Evolutionary conservation across 2,888 invertebrate species (phyloP).

Genomic region (Latheticus oryzae): DNA sequence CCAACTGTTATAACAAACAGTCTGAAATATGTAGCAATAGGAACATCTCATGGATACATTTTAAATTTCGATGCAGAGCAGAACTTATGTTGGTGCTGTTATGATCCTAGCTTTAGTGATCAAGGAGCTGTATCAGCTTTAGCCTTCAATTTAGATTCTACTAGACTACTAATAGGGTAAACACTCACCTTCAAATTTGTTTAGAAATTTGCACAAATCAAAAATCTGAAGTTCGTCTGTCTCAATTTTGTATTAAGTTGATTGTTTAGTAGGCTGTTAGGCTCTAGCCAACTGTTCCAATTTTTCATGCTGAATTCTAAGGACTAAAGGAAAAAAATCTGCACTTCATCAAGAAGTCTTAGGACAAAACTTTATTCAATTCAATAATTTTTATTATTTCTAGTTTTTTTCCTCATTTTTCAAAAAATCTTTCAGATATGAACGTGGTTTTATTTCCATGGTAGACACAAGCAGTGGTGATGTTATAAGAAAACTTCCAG

Average conservation of each 20-base stretch:
- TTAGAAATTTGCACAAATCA: no score
- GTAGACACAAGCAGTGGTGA: constrained; percentile 87
- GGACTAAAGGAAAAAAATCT: no score
- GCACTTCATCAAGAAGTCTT: no score
- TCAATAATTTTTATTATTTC: no score
- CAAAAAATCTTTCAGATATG: constrained; percentile 62
- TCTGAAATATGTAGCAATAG: constrained; percentile 85
- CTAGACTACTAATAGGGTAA: constrained; percentile 82
- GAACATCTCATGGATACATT: constrained; percentile 93
- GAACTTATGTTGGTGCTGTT: constrained; percentile 89
- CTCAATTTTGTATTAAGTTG: no score
- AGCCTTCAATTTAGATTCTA: constrained; percentile 88
- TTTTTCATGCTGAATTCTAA: no score
- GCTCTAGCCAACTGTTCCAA: no score
- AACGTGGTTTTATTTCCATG: constrained; percentile 90
- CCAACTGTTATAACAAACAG: constrained; percentile 86
- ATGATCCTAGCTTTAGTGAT: constrained; percentile 74
- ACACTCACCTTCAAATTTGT: background rate
- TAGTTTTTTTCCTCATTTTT: no score
- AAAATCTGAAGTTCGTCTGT: no score
- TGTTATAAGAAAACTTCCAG: constrained; percentile 78
- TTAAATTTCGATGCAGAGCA: constrained; percentile 89
- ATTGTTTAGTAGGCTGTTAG: no score
- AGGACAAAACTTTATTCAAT: no score
- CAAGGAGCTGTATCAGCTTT: constrained; percentile 86